phyloP scores from a whole-genome alignment of 1,140 invertebrate genomes.

The Hermetia illucens region DNA sequence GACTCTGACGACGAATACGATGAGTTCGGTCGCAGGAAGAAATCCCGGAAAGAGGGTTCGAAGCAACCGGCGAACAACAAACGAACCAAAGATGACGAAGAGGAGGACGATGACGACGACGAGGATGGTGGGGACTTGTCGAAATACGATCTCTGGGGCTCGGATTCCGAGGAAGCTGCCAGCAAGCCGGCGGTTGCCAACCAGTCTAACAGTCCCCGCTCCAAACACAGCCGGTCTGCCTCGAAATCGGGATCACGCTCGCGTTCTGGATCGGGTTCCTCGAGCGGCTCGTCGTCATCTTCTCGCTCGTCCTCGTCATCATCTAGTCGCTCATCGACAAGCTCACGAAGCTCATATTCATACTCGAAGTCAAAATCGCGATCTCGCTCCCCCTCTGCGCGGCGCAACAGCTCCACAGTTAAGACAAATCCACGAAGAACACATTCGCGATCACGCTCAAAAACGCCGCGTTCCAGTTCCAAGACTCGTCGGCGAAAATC shows the following conservation, averaged over 20 bases:
- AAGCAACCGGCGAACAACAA: conserved; percentile 19
- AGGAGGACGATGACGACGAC: conserved; percentile 41
- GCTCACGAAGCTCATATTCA: conserved; percentile 14
- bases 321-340: conserved; percentile 9
- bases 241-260: conserved; percentile 16
- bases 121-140: conserved; percentile 64
- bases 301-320: conserved; percentile 5
- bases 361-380: neutral
- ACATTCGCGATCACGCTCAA: conserved; percentile 10
- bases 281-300: neutral
- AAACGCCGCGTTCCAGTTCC: too few species aligned
- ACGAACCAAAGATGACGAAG: conserved; percentile 30
- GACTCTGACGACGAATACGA: conserved; percentile 87
- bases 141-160: conserved; percentile 67
- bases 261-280: conserved; percentile 8
- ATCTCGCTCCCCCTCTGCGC: neutral
- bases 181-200: conserved; percentile 15
- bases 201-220: neutral
- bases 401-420: neutral
- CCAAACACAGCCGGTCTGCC: conserved; percentile 1
- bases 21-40: conserved; percentile 86
- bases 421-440: neutral
- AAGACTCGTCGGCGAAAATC: neutral
- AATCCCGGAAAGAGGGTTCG: conserved; percentile 35
- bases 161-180: conserved; percentile 35